Evolutionary conservation across 2,113 vertebrate species (phyloP).

Genomic region (Cariama cristata): DNA sequence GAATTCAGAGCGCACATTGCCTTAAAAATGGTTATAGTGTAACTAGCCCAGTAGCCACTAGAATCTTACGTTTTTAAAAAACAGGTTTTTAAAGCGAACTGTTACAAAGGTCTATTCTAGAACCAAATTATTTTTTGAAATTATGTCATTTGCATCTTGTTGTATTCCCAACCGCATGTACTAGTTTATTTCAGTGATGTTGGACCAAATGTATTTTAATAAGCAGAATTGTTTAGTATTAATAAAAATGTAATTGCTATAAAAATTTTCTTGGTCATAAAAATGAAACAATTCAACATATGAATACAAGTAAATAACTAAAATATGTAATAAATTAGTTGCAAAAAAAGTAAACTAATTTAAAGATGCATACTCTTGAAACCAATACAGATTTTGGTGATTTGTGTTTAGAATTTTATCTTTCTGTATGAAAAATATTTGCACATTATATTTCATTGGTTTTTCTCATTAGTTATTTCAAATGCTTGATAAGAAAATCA

Average conservation of each 20-base stretch:
- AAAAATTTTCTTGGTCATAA: neutral
- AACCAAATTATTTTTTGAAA: neutral
- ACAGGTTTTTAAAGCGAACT: neutral
- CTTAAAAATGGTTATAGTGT: conserved; percentile 33
- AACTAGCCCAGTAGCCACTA: neutral
- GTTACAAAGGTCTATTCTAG: neutral
- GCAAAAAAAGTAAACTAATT: neutral
- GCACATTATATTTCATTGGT: neutral
- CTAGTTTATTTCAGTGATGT: neutral
- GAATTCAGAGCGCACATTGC: conserved; percentile 11
- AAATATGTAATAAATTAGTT: neutral
- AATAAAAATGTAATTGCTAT: neutral
- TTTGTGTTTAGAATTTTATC: neutral
- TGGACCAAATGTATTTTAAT: neutral
- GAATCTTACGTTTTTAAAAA: neutral
- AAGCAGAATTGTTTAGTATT: neutral
- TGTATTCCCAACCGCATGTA: neutral
- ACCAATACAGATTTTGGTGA: neutral
- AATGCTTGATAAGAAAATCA: neutral
- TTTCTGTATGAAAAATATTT: neutral
- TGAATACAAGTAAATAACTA: neutral
- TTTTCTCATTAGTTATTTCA: neutral
- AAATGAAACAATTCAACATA: neutral
- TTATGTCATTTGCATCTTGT: neutral
- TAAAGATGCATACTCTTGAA: neutral